Evolutionary conservation across 2,113 vertebrate genomes (phyloP).

Genomic region (Amblyopsis rosae): DNA sequence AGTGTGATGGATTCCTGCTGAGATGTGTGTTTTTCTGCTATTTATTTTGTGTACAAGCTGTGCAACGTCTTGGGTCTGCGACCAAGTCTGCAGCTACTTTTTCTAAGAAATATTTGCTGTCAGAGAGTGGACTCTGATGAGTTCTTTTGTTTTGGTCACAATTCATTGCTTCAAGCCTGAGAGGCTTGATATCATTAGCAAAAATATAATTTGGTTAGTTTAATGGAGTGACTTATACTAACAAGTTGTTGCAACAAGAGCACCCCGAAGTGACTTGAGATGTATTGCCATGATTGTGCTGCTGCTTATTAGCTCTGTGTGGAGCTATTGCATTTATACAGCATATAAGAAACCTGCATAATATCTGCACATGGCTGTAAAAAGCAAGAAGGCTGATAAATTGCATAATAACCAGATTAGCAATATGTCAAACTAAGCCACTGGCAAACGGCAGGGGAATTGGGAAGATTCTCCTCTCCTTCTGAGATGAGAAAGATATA

Average conservation of each 20-base stretch:
- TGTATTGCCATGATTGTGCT: conserved; percentile 59
- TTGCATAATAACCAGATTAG: conserved; percentile 82
- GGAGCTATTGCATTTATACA: conserved; percentile 66
- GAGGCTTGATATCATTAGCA: conserved; percentile 60
- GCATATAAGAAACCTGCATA: conserved; percentile 68
- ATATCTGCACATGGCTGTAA: conserved; percentile 65
- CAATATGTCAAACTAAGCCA: conserved; percentile 80
- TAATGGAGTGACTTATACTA: conserved; percentile 77
- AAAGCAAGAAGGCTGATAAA: conserved; percentile 74
- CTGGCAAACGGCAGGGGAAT: conserved; percentile 74
- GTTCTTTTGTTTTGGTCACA: conserved; percentile 56
- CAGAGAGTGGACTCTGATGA: conserved; percentile 33
- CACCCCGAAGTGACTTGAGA: conserved; percentile 72
- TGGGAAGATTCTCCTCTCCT: conserved; percentile 70
- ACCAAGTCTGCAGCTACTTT: conserved; percentile 28
- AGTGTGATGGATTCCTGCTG: conserved; percentile 46
- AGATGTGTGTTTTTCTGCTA: conserved; percentile 25
- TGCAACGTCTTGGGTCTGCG: conserved; percentile 16
- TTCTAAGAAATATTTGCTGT: conserved; percentile 36
- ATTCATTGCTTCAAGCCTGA: conserved; percentile 56
- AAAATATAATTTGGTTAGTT: conserved; percentile 69
- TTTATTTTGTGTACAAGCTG: conserved; percentile 25
- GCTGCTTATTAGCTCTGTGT: conserved; percentile 74
- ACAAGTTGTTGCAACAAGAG: conserved; percentile 72
- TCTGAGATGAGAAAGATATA: conserved; percentile 76